A percentile compares a stretch with the other conserved stretches of the same genome.
These are phyloP conservation scores for Podilymbus podiceps DNA, from an alignment of 2,113 vertebrate species.

Conservation along the genomic window DNA sequence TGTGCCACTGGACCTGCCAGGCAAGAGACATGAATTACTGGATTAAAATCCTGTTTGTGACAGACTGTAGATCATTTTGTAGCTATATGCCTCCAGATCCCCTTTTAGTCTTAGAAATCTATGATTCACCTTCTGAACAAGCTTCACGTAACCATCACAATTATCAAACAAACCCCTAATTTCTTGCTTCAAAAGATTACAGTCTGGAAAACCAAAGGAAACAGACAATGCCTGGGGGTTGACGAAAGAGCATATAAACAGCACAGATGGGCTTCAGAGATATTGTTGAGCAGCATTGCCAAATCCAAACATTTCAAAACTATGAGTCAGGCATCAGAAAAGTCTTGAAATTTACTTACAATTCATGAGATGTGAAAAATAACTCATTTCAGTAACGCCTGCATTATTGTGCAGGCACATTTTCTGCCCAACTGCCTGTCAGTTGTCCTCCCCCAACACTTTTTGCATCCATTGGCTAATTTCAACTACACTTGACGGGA, in stretches of 20 bases:
- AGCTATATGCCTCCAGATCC: neutral
- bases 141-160: neutral
- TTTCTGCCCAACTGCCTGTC: neutral
- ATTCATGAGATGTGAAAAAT: conserved; percentile 37
- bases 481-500: neutral
- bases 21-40: neutral
- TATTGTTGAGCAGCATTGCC: neutral
- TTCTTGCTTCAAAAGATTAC: conserved; percentile 31
- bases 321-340: conserved; percentile 50
- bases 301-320: conserved; percentile 43
- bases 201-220: conserved; percentile 43
- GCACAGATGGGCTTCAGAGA: conserved; percentile 57
- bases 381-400: neutral
- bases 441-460: neutral
- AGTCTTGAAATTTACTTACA: conserved; percentile 43
- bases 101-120: conserved; percentile 3
- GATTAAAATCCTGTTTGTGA: conserved; percentile 32
- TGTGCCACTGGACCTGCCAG: neutral
- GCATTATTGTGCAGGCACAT: neutral
- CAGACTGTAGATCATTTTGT: conserved; percentile 9
- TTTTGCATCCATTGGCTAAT: neutral
- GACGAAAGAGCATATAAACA: neutral
- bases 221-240: conserved; percentile 35
- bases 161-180: conserved; percentile 54
- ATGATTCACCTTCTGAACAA: conserved; percentile 35